These are phyloP conservation scores for Rhagoletis pomonella DNA, from an alignment of 1,140 invertebrate species.

Conservation along the genomic window DNA sequence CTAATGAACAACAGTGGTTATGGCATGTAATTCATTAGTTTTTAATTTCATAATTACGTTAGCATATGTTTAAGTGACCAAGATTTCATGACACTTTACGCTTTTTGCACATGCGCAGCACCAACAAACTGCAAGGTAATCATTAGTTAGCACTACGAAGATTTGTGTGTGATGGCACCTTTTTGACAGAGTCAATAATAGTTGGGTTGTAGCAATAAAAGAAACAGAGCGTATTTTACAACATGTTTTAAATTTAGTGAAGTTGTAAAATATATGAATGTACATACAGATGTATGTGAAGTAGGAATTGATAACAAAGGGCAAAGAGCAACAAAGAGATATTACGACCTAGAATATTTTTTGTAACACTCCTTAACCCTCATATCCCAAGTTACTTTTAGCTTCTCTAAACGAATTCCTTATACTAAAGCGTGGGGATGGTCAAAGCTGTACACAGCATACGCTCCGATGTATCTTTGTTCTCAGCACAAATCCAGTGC, in stretches of 20 bases:
- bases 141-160: neutral
- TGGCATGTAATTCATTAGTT: neutral
- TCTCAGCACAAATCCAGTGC: too few relatives aligned
- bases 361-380: too few relatives aligned
- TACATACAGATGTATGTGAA: neutral
- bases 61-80: neutral
- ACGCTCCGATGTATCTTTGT: too few relatives aligned
- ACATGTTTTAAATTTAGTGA: conserved; percentile 16
- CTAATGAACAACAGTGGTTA: neutral
- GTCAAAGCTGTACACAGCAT: too few relatives aligned
- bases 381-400: too few relatives aligned
- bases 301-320: neutral
- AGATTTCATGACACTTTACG: conserved; percentile 40
- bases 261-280: neutral
- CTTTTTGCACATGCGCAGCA: neutral
- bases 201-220: neutral
- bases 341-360: too few relatives aligned
- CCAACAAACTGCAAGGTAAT: neutral
- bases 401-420: too few relatives aligned
- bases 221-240: conserved; percentile 24
- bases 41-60: neutral
- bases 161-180: neutral
- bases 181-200: neutral
- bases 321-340: too few relatives aligned
- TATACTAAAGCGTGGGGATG: too few relatives aligned